phyloP scores from a whole-genome alignment of 2,797 vertebrate genomes.

The Cyclura pinguis region DNA sequence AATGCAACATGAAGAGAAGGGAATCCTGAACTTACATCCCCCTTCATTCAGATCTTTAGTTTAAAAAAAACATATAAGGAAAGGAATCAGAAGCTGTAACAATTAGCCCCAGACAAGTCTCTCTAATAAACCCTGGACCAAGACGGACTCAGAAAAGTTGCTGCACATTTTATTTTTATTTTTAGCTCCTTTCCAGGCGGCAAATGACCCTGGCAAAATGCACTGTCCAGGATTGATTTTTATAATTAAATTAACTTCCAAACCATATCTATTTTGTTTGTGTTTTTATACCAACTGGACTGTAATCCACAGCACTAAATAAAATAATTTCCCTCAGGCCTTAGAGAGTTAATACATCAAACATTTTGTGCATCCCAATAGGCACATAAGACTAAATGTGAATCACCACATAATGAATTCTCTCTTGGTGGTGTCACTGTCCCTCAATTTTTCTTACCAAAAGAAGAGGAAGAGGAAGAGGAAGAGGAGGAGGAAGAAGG shows the following conservation, averaged over 20 bases:
- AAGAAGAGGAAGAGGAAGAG: not conserved
- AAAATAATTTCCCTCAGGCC: slow-evolving; percentile 17
- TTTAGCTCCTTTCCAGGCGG: slow-evolving; percentile 30
- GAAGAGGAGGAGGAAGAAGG: no score
- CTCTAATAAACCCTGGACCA: not conserved
- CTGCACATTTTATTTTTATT: slow-evolving; percentile 9
- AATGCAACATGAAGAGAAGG: not conserved
- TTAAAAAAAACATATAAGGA: not conserved
- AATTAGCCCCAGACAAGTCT: not conserved
- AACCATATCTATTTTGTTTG: slow-evolving; percentile 26
- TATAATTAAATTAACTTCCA: slow-evolving; percentile 55
- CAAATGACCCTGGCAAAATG: slow-evolving; percentile 52
- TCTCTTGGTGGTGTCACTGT: not conserved
- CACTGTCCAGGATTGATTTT: slow-evolving; percentile 16
- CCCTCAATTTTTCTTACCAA: slow-evolving; percentile 15
- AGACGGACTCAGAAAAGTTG: not conserved
- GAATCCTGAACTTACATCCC: not conserved
- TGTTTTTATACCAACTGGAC: slow-evolving; percentile 21
- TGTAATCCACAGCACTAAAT: slow-evolving; percentile 27
- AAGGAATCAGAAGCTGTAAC: not conserved
- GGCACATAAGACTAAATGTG: slow-evolving; percentile 36
- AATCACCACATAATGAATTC: not conserved
- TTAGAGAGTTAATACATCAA: slow-evolving; percentile 24
- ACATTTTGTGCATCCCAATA: not conserved
- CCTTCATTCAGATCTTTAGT: not conserved